These are phyloP conservation scores for Trissolcus brochymenae DNA, from an alignment of 2,888 invertebrate species.

Conservation along the genomic window DNA sequence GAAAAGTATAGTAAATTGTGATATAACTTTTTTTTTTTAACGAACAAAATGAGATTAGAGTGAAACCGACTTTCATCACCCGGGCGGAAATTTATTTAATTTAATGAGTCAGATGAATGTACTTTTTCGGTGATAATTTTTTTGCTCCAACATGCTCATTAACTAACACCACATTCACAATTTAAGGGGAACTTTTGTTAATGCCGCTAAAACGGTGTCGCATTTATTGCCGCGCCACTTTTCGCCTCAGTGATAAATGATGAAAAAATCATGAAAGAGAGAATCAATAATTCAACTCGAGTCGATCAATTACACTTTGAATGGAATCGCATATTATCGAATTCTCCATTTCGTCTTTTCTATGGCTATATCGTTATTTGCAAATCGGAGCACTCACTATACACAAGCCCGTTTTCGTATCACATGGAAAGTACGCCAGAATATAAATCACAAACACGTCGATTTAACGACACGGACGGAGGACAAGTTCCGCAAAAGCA, in stretches of 20 bases:
- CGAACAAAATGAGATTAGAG: slow-evolving; percentile 1
- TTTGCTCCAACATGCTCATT: too few relatives aligned
- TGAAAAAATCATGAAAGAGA: slow-evolving; percentile 14
- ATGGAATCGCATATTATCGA: slow-evolving; percentile 50
- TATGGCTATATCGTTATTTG: slow-evolving; percentile 50
- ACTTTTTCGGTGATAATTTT: too few relatives aligned
- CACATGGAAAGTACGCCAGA: slow-evolving; percentile 48
- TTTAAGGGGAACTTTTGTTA: too few relatives aligned
- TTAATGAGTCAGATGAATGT: too few relatives aligned
- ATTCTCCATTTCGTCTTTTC: slow-evolving; percentile 53
- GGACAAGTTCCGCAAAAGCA: slow-evolving; percentile 52
- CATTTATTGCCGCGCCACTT: slow-evolving; percentile 18
- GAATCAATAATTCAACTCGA: slow-evolving; percentile 42
- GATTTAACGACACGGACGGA: slow-evolving; percentile 45
- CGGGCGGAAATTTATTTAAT: too few relatives aligned
- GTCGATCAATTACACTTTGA: slow-evolving; percentile 47
- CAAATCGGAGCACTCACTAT: slow-evolving; percentile 38
- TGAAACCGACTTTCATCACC: too few relatives aligned
- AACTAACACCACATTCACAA: too few relatives aligned
- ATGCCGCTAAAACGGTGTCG: too few relatives aligned
- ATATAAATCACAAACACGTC: slow-evolving; percentile 54
- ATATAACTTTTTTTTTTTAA: neutral
- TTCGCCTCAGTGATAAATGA: slow-evolving; percentile 23
- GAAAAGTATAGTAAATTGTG: slow-evolving; percentile 1
- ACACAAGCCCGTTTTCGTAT: slow-evolving; percentile 46